Evolutionary conservation across 1,140 invertebrate species (phyloP).

Genomic region (Steinernema feltiae): DNA sequence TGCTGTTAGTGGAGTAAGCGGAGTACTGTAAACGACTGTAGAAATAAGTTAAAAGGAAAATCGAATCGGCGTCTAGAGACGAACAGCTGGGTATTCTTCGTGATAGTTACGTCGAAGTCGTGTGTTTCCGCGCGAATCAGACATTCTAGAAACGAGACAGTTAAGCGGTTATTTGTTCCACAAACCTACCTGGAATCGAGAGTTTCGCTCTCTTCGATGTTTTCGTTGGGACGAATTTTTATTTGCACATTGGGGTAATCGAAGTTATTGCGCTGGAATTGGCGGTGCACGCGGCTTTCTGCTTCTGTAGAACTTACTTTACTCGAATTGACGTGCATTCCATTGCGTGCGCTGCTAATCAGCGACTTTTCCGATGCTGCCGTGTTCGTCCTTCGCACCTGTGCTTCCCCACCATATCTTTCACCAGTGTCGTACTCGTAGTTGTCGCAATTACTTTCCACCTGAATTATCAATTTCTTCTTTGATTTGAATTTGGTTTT

Average conservation of each 20-base stretch:
- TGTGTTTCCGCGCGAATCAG: background rate
- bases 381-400: too few species aligned
- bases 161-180: background rate
- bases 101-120: background rate
- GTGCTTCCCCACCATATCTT: too few species aligned
- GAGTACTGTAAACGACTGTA: background rate
- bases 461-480: background rate
- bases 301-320: too few species aligned
- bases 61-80: background rate
- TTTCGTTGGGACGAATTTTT: background rate
- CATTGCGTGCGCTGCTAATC: too few species aligned
- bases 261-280: background rate
- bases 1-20: background rate
- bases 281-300: too few species aligned
- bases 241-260: background rate
- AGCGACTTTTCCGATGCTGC: too few species aligned
- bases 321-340: too few species aligned
- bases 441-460: too few species aligned
- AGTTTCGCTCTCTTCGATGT: background rate
- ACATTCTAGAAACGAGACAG: background rate
- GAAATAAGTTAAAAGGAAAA: background rate
- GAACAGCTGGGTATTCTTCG: background rate
- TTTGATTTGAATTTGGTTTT: background rate
- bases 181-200: background rate
- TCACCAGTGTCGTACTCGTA: too few species aligned